These are phyloP conservation scores for Mustelus asterias DNA, from an alignment of 2,113 vertebrate genomes.

Conservation along the genomic window DNA sequence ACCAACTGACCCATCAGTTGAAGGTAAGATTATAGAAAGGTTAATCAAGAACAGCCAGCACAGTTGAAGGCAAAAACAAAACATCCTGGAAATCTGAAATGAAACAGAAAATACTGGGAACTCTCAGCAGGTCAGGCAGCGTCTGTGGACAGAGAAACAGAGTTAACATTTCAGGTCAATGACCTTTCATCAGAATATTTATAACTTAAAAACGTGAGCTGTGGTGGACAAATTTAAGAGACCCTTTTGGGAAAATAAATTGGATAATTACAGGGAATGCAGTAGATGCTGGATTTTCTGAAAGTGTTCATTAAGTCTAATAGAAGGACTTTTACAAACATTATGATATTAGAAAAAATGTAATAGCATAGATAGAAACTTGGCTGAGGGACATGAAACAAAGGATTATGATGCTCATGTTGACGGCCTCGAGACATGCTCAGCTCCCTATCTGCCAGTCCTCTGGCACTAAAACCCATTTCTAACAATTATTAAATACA, in stretches of 20 bases:
- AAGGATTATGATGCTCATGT: too few species aligned
- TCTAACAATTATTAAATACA: neutral
- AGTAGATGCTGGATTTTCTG: neutral
- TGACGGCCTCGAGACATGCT: neutral
- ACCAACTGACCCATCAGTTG: neutral
- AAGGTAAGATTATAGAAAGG: too few species aligned
- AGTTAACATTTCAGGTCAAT: neutral
- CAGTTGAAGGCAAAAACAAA: too few species aligned
- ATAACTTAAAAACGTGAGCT: neutral
- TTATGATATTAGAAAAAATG: neutral
- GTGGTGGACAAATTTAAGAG: neutral
- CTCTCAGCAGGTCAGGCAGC: neutral
- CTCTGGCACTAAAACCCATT: neutral
- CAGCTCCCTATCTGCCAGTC: neutral
- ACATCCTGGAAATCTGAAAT: too few species aligned
- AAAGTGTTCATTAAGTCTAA: neutral
- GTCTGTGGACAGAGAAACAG: neutral
- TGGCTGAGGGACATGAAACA: neutral
- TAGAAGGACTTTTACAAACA: neutral
- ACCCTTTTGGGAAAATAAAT: neutral
- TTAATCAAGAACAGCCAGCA: too few species aligned
- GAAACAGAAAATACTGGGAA: neutral
- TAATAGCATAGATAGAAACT: neutral
- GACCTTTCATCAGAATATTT: neutral
- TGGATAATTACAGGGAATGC: neutral